Evolutionary conservation across 2,113 vertebrate genomes (phyloP), one percentile per base, ranked within the genome.

Genomic region (Peromyscus maniculatus): DNA sequence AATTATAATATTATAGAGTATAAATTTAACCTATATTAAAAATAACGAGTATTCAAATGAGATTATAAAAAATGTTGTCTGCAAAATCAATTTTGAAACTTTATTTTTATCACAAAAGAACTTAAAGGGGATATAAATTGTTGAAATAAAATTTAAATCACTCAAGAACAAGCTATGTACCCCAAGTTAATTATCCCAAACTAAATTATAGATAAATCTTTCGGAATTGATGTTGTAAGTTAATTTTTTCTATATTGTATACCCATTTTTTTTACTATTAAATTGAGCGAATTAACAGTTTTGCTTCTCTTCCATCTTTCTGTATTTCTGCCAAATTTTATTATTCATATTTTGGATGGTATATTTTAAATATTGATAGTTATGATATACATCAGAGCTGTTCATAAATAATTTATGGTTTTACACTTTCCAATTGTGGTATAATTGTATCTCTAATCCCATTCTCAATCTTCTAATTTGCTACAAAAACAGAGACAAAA

Each of bases 351-450:
- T 83, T 96, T 96, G 91, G 71, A 94, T 95, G 95, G 87, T 96
- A 72, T 94, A 72, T 94, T 93, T 97, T 87, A 93, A 93, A 87
- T 87, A 87, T 95, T 97, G 89, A 87, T 87, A 89, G 93, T 90
- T 86, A 78, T 72, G 24, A 33, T 66, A 79, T 82, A 72, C n/a
- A 64, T 69, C 89, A 96, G 43, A 52, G 49, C 26, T 84, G 11
- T 59, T 91, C 95, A 72, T 89, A 96, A 91, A 91, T 82, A 95
- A 94, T 95, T 95, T 83, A 83, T 95, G 22, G 21, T 75, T 74
- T 19, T 89, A 43, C 43, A 71, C n/a, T 94, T 88, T 86, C 71
- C 22, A 93, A 91, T 82, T 87, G 78, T 77, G 66, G 26, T 86
- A 67, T 24, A 86, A 86, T 28, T 88, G 4, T 80, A 46, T 7